phyloP scores from a whole-genome alignment of 2,888 invertebrate genomes.

The Cenopis cana region DNA sequence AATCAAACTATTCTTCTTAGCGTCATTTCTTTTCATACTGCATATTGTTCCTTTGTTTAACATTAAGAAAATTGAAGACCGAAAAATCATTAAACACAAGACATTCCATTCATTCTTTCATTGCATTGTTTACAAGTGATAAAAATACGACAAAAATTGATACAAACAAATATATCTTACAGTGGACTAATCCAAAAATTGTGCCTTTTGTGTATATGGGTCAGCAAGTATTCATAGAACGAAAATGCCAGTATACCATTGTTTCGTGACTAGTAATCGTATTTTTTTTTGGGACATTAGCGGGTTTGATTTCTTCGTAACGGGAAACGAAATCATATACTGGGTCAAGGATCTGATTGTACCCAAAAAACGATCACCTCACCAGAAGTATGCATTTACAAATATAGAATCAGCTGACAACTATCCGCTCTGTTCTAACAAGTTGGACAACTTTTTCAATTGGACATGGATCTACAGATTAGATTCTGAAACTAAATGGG shows the following conservation, averaged over 20 bases:
- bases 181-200: conserved; percentile 57
- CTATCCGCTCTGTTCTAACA: conserved; percentile 56
- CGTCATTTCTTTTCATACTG: conserved; percentile 9
- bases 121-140: conserved; percentile 44
- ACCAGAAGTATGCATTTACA: conserved; percentile 59
- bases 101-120: too few species aligned
- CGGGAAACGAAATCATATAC: conserved; percentile 54
- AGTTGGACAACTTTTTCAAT: conserved; percentile 61
- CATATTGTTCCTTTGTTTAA: conserved; percentile 22
- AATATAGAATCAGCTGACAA: conserved; percentile 60
- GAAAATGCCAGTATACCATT: conserved; percentile 55
- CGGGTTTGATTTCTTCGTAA: conserved; percentile 56
- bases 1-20: conserved; percentile 22
- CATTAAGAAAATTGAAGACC: conserved; percentile 9
- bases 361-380: conserved; percentile 49
- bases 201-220: conserved; percentile 60
- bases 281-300: conserved; percentile 48
- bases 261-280: conserved; percentile 56
- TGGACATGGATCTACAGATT: conserved; percentile 67
- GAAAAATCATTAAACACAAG: neutral
- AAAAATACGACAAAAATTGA: conserved; percentile 33
- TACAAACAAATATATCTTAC: conserved; percentile 62
- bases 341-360: conserved; percentile 32
- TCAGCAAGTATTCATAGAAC: conserved; percentile 55
- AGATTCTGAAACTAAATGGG: conserved; percentile 59